Base-by-base conservation (phyloP, 2,888 invertebrate species). In the Dryomyza anilis region DNA sequence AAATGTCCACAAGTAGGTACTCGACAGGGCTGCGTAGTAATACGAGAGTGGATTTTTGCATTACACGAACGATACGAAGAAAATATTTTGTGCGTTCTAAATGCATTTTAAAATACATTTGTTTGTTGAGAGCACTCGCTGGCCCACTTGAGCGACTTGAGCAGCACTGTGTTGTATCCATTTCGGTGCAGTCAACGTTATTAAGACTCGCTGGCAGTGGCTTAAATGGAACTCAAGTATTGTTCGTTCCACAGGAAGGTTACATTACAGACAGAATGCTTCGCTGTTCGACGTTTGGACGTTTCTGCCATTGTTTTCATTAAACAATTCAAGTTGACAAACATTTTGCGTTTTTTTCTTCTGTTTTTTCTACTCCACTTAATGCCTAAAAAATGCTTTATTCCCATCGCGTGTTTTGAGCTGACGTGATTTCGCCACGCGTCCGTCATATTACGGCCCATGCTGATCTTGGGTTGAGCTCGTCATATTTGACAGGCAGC, bases 401-500 rank as follows among this genome's bases (percentile, higher is more conserved):
- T 23, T 21, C n/a, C 33, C 55, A 66, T 64, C 67, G 70, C 66
- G 70, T 69, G 66, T 63, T 64, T 48, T 62, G 50, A 57, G 63
- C 57, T 36, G 55, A 57, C 39, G 50, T 50, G 58, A 58, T 68
- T 63, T 19, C 53, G 70, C 63, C 71, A 71, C 71, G 71, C 70
- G 71, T 69, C 68, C 53, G n/a, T 33, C 48, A 39, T 25, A 57
- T 29, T 27, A 57, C 50, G 61, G 33, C 53, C 43, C 21, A 27
- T 19, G 60, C 25, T 52, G 60, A 39, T 36, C 52, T 52, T n/a
- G 23, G 12, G 60, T 29, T 61, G 60, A 61, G 78, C 76, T 74
- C 79, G 74, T 79, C 78, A 78, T 78, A 73, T 77, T 78, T 78
- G 78, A 79, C 78, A 79, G 76, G 74, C 70, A 65, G 55, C 61